Conservation (phyloP, 2,888 invertebrate genomes). For the Azorinus chamasolen region DNA sequence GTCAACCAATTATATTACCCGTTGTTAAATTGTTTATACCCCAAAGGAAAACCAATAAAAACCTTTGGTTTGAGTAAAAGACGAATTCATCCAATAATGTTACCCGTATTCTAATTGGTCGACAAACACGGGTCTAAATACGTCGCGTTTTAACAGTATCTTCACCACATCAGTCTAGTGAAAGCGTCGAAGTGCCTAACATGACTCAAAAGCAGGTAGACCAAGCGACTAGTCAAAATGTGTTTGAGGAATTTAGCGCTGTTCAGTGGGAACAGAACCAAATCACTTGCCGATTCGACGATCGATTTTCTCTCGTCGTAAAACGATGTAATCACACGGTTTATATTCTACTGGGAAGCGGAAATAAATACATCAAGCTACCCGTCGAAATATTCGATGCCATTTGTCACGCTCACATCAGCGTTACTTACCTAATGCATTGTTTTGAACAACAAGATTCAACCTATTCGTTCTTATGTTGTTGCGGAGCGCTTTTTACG, state of each 20-base stretch:
- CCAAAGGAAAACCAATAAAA: no score
- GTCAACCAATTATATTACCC: no score
- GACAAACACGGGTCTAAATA: not conserved
- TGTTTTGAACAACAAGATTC: not conserved
- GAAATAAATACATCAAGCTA: conserved; percentile 7
- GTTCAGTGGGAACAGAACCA: not conserved
- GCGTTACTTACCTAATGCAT: not conserved
- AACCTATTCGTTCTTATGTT: no score
- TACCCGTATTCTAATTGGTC: conserved; percentile 1
- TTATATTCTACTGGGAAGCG: conserved; percentile 2
- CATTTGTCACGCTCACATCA: conserved; percentile 9
- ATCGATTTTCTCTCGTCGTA: conserved; percentile 20
- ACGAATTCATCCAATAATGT: no score
- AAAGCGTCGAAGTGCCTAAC: not conserved
- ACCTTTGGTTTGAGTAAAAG: no score
- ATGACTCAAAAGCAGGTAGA: not conserved
- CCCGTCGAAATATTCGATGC: conserved; percentile 12
- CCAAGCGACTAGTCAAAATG: no score
- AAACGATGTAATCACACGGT: conserved; percentile 2
- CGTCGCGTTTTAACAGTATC: conserved; percentile 4
- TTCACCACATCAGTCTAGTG: not conserved
- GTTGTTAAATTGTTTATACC: no score
- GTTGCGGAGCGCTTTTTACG: no score
- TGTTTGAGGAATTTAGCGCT: not conserved
- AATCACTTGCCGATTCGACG: conserved; percentile 6